Conservation (phyloP, 2,113 vertebrate species). For the Cyprinus carpio region DNA sequence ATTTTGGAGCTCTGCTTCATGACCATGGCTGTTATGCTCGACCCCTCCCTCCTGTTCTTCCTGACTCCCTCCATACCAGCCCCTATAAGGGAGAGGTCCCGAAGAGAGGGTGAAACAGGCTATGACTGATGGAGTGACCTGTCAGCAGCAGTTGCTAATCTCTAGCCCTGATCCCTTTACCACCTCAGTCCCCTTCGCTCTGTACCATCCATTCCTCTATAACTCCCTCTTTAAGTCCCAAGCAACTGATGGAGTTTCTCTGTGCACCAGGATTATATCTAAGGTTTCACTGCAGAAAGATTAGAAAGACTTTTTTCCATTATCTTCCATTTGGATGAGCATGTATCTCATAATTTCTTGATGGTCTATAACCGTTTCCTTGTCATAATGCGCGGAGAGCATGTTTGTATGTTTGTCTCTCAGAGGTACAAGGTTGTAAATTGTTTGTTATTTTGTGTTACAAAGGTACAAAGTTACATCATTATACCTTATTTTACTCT, state of each 20-base stretch:
- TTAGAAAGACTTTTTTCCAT: neutral
- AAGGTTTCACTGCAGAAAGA: neutral
- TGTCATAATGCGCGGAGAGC: neutral
- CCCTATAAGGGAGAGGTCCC: conserved; percentile 27
- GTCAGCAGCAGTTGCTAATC: conserved; percentile 36
- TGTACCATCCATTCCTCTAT: neutral
- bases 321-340: neutral
- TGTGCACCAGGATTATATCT: neutral
- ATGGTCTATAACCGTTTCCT: neutral
- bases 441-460: neutral
- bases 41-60: conserved; percentile 14
- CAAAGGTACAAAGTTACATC: no score
- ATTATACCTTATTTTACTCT: no score
- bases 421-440: neutral
- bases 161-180: conserved; percentile 32
- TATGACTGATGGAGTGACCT: conserved; percentile 40
- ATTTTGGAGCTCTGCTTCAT: conserved; percentile 21
- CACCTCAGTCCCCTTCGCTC: neutral
- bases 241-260: neutral
- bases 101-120: conserved; percentile 13
- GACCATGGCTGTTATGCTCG: neutral
- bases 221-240: neutral
- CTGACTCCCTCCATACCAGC: conserved; percentile 20
- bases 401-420: neutral
- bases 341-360: conserved; percentile 20